phyloP scores from a whole-genome alignment of 1,140 invertebrate species.

The Caenorhabditis inopinata region DNA sequence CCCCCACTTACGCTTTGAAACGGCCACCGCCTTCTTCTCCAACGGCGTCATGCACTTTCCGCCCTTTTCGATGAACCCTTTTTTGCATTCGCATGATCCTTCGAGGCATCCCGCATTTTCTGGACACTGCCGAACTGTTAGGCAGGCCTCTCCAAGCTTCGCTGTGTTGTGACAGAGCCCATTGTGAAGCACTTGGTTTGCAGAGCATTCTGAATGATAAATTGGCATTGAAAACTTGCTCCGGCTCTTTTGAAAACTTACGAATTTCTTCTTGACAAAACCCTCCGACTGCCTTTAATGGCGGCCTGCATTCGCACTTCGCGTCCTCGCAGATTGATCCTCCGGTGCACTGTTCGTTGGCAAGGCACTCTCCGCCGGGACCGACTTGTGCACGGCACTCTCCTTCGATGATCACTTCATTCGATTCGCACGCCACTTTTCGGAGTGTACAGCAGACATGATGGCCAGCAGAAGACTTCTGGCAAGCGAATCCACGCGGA shows the following conservation, averaged over 20 bases:
- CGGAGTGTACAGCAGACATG: slow-evolving; percentile 39
- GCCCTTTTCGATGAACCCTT: slow-evolving; percentile 35
- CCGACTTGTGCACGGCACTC: slow-evolving; percentile 35
- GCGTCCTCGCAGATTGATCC: slow-evolving; percentile 37
- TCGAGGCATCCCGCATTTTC: slow-evolving; percentile 35
- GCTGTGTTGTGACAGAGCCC: slow-evolving; percentile 32
- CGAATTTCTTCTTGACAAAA: slow-evolving; percentile 40
- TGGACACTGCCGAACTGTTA: slow-evolving; percentile 24
- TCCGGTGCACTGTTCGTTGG: slow-evolving; percentile 43
- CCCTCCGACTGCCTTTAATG: slow-evolving; percentile 36
- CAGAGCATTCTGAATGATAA: slow-evolving; percentile 39
- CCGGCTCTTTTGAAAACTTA: slow-evolving; percentile 1
- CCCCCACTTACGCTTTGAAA: not conserved
- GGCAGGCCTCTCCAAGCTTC: slow-evolving; percentile 29
- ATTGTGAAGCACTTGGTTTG: slow-evolving; percentile 36
- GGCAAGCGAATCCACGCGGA: slow-evolving; percentile 46
- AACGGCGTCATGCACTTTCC: slow-evolving; percentile 33
- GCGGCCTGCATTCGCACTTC: slow-evolving; percentile 32
- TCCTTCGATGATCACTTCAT: slow-evolving; percentile 43
- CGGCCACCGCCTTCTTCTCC: not conserved
- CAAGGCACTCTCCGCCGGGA: slow-evolving; percentile 17
- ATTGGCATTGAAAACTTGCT: no score
- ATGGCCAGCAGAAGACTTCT: slow-evolving; percentile 33
- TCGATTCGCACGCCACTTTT: slow-evolving; percentile 18
- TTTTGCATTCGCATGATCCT: slow-evolving; percentile 44